phyloP scores from a whole-genome alignment of 2,113 vertebrate genomes.

The Trogon melanurus region DNA sequence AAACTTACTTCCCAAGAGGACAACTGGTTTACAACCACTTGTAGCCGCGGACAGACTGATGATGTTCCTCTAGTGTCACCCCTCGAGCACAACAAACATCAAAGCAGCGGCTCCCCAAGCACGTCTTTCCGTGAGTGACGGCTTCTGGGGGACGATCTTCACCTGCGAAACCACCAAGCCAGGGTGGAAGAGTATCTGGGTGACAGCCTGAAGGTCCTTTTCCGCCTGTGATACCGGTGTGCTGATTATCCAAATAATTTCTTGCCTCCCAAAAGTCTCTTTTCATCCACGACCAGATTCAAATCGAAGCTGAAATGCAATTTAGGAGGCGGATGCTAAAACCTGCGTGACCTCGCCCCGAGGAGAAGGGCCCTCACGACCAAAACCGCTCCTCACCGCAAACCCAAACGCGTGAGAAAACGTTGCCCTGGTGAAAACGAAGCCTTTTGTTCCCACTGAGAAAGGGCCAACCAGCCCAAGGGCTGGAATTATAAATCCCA shows the following conservation, averaged over 20 bases:
- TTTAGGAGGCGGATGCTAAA: accelerated
- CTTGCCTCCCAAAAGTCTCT: not conserved
- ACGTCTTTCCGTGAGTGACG: not conserved
- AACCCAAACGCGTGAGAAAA: accelerated
- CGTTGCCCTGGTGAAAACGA: not conserved
- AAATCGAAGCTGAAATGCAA: not conserved
- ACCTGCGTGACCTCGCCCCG: accelerated
- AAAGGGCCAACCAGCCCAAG: not conserved
- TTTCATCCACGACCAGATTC: not conserved
- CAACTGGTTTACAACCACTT: not conserved
- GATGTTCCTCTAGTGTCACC: too few species aligned
- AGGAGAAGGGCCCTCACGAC: not conserved
- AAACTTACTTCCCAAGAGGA: not conserved
- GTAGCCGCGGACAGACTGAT: not conserved
- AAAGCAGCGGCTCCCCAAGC: not conserved
- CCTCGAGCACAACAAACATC: not conserved
- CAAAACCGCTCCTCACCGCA: accelerated
- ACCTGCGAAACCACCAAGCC: not conserved
- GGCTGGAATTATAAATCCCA: not conserved
- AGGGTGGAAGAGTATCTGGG: not conserved
- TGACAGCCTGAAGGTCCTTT: not conserved
- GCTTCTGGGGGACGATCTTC: too few species aligned
- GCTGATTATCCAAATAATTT: too few species aligned
- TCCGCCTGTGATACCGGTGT: too few species aligned
- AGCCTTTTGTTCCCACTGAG: not conserved